phyloP scores from a whole-genome alignment of 2,888 invertebrate species.

The Tolmerus cingulatus region DNA sequence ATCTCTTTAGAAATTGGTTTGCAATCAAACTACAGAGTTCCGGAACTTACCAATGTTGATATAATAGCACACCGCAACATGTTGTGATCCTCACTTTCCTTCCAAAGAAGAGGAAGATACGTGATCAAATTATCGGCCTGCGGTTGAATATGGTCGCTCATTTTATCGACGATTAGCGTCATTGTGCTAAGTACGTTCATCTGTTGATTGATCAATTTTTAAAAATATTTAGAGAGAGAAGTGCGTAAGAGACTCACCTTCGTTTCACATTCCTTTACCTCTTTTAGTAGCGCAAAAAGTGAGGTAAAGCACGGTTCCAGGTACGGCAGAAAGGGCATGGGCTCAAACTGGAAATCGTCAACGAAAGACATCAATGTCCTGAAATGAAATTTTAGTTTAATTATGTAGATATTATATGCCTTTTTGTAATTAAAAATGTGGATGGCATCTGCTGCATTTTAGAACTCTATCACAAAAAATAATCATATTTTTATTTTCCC shows the following conservation, averaged over 20 bases:
- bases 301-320: slow-evolving; percentile 80
- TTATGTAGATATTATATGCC: too few species aligned
- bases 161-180: slow-evolving; percentile 87
- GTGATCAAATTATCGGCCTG: slow-evolving; percentile 76
- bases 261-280: slow-evolving; percentile 90
- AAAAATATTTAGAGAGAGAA: background rate
- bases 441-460: background rate
- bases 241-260: slow-evolving; percentile 67
- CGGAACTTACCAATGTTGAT: slow-evolving; percentile 72
- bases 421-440: too few species aligned
- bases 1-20: background rate
- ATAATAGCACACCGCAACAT: slow-evolving; percentile 92
- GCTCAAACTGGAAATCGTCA: slow-evolving; percentile 92
- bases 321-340: slow-evolving; percentile 85
- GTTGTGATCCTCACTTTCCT: slow-evolving; percentile 84
- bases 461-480: background rate
- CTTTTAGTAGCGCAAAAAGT: slow-evolving; percentile 84
- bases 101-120: slow-evolving; percentile 89
- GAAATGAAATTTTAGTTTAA: background rate
- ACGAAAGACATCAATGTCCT: slow-evolving; percentile 80
- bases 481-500: background rate
- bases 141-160: slow-evolving; percentile 75
- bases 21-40: background rate
- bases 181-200: slow-evolving; percentile 92
- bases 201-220: slow-evolving; percentile 59